Conservation (phyloP, 2,797 vertebrate species). For the Rhinatrema bivittatum region DNA sequence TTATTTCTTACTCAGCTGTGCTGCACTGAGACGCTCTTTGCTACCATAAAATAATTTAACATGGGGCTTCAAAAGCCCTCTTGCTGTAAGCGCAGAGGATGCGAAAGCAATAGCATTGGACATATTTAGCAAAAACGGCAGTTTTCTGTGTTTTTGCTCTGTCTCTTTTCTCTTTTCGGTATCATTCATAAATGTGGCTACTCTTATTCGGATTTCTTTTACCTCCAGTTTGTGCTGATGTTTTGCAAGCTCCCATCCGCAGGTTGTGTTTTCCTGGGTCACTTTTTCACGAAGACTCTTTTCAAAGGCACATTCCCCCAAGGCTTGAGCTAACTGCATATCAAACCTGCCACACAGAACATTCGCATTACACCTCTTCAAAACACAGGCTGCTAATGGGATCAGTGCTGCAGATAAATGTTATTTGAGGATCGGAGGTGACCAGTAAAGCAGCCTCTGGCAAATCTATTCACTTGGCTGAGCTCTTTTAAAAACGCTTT, state of each 20-base stretch:
- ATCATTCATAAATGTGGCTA: too few relatives aligned
- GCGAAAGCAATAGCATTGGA: too few relatives aligned
- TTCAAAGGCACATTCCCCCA: constrained; percentile 75
- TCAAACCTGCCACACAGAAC: constrained; percentile 70
- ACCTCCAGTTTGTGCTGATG: constrained; percentile 65
- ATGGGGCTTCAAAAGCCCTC: too few relatives aligned
- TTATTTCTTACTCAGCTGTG: too few relatives aligned
- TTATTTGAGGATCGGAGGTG: not conserved
- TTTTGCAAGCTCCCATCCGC: constrained; percentile 63
- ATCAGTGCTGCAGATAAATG: not conserved
- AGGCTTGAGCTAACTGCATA: constrained; percentile 76
- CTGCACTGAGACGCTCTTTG: too few relatives aligned
- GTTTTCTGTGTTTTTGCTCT: too few relatives aligned
- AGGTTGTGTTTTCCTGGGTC: constrained; percentile 60
- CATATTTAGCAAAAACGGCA: too few relatives aligned
- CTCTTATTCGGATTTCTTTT: too few relatives aligned
- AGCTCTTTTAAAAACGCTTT: constrained; percentile 9
- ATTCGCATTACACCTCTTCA: not conserved
- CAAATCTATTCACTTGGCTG: constrained; percentile 4
- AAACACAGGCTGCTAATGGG: not conserved
- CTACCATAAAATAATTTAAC: too few relatives aligned
- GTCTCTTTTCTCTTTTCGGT: too few relatives aligned
- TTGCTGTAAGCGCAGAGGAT: too few relatives aligned
- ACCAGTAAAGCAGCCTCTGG: constrained; percentile 2
- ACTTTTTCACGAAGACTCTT: constrained; percentile 75